Evolutionary conservation across 2,797 vertebrate species (phyloP), one percentile per base, ranked within the genome.

Genomic region (Hippoglossus hippoglossus): DNA sequence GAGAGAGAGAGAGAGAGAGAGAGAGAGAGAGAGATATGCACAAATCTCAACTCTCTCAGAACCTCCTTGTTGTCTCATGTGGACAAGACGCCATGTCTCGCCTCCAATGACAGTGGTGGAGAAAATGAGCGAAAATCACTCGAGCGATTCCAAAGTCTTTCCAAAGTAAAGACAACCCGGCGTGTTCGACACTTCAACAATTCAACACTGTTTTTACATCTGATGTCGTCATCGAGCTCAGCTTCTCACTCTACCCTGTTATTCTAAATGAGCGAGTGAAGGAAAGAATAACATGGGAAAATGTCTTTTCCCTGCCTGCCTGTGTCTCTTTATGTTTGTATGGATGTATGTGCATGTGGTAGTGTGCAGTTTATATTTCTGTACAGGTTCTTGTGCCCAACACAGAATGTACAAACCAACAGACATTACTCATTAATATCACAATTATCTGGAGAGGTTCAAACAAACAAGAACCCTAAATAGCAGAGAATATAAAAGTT

Each of bases 241-340:
- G 73, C 75, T 80, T 82, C 82, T 90, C 86, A 88, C 80, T 89
- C 86, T 81, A 64, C 67, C 62, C 66, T 89, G 87, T 92, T 91
- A 91, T 93, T 94, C 87, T 84, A 90, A 91, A 89, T 84, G 89
- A 83, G 86, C 46, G 63, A 87, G 84, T 83, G 68, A 67, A 88
- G 89, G 91, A 91, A 94, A 94, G 91, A 94, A 93, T 81, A 94
- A 93, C 89, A 92, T 26, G 53, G 72, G 64, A 66, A 80, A 82
- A 79, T 67, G 80, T 84, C 51, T 80, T 77, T 81, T 73, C 54
- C 78, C 65, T 81, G 84, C 50, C 57, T 64, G 87, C 58, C 53
- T 63, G 69, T 80, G 82, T 74, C 70, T 80, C 52, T 71, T 73
- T 53, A 55, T 77, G 75, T 75, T 72, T 63, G 47, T 26, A 41